phyloP scores from a whole-genome alignment of 64 coral and sea anemone species.

The Pachyseris speciosa region DNA sequence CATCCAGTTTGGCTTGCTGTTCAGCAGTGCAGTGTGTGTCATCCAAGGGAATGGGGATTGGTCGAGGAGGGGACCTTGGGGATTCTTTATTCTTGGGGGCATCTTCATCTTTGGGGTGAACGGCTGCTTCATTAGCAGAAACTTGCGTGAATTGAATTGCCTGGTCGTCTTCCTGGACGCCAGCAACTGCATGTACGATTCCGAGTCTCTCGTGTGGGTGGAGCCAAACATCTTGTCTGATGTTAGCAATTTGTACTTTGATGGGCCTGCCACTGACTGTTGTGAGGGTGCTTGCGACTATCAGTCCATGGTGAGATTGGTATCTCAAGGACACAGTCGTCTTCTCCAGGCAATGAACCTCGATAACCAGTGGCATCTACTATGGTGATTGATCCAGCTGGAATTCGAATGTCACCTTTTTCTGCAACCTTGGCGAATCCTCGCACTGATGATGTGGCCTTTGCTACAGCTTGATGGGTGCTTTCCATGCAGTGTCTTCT shows the following conservation, averaged over 20 bases:
- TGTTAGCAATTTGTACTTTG: slow-evolving; percentile 29
- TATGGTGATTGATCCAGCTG: slow-evolving; percentile 17
- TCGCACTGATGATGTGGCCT: background rate
- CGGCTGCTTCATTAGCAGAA: slow-evolving; percentile 7
- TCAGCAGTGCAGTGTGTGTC: background rate
- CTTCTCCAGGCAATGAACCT: background rate
- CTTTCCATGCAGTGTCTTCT: too few species aligned
- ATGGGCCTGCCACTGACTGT: background rate
- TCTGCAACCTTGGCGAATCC: slow-evolving; percentile 51
- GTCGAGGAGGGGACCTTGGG: background rate
- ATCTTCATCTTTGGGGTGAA: background rate
- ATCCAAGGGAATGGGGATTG: background rate
- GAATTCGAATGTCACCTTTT: slow-evolving; percentile 3
- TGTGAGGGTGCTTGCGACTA: slow-evolving; percentile 6
- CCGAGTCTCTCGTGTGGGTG: slow-evolving; percentile 15
- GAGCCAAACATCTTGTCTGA: slow-evolving; percentile 57
- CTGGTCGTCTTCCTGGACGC: slow-evolving; percentile 21
- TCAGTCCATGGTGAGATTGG: background rate
- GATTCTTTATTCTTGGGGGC: background rate
- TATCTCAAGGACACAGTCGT: background rate
- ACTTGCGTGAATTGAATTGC: slow-evolving; percentile 1
- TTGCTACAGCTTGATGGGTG: background rate
- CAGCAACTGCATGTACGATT: slow-evolving; percentile 1
- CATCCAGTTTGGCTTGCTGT: slow-evolving; percentile 8
- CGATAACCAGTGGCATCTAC: slow-evolving; percentile 8